Evolutionary conservation across 2,888 invertebrate genomes (phyloP).

Genomic region (Spisula solida): DNA sequence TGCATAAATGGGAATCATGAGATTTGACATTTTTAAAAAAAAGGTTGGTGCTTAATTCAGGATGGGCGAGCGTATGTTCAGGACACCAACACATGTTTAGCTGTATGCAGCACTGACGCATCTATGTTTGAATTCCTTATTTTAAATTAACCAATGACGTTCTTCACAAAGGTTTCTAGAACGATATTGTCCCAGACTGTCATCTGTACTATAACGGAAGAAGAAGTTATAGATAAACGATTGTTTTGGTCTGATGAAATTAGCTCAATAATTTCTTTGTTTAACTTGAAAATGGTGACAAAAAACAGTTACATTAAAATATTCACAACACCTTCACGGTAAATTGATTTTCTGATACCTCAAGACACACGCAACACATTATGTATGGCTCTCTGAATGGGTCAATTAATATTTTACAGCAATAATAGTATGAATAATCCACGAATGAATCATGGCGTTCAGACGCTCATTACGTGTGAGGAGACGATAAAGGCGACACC

Average conservation of each 20-base stretch:
- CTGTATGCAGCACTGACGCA: too few species aligned
- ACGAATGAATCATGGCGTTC: neutral
- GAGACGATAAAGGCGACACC: neutral
- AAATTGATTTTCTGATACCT: neutral
- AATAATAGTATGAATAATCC: neutral
- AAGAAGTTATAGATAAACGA: neutral
- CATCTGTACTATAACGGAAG: neutral
- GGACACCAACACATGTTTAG: too few species aligned
- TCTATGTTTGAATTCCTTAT: too few species aligned
- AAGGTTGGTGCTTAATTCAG: too few species aligned
- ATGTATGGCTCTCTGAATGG: neutral
- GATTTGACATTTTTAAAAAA: too few species aligned
- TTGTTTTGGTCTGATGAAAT: neutral
- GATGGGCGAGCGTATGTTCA: too few species aligned
- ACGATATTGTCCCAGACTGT: neutral
- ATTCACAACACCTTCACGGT: neutral
- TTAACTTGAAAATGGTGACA: neutral
- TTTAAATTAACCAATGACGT: too few species aligned
- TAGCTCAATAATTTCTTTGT: neutral
- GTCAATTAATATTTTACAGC: conserved; percentile 17
- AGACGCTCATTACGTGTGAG: neutral
- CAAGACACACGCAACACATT: neutral
- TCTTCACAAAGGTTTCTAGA: too few species aligned
- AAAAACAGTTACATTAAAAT: neutral
- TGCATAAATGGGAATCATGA: too few species aligned